Base-by-base conservation (phyloP, 2,888 invertebrate genomes). In the Euproctis similis region DNA sequence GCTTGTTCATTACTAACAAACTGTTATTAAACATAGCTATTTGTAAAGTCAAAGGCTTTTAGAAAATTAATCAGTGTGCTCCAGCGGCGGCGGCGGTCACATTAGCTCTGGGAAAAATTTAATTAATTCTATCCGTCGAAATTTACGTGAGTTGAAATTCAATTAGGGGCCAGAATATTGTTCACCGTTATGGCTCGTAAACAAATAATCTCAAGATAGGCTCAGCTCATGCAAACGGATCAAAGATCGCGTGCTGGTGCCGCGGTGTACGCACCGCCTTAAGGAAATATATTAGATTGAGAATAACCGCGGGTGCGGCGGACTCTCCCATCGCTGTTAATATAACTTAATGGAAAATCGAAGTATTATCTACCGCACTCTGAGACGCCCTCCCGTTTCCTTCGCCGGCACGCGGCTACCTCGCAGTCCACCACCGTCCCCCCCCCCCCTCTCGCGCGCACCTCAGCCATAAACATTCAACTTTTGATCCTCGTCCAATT, bases 291-390 rank as follows among this genome's bases (percentile, higher is more conserved):
- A 78, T 77, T 73, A 70, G 65, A 67, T 54, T 64, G 65, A 61
- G 55, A 67, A 54, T 58, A 58, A 64, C 59, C 63, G 61, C 65
- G 65, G 70, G 74, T 49, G 72, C 66, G 72, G 62, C 50, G 53
- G 67, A 69, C 73, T 71, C 73, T 72, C 75, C 76, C 72, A 71
- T 61, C 69, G 68, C 70, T 76, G 69, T 70, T 80, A 75, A 77
- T 80, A 80, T 62, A 77, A 77, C 62, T 68, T 82, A 82, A 82
- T 81, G 81, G 81, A 77, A 78, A 80, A 82, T 80, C 82, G 81
- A 84, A 82, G 76, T 67, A 75, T 77, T 80, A 78, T 80, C 76
- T 71, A 60, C 62, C 57, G 62, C 59, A 12, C 19, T 23, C 19
- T 8, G 19, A 4, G n/a, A n/a, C n/a, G n/a, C 14, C 14, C 14